Conservation (phyloP, 2,888 invertebrate species). For the Oxytorus armatus region DNA sequence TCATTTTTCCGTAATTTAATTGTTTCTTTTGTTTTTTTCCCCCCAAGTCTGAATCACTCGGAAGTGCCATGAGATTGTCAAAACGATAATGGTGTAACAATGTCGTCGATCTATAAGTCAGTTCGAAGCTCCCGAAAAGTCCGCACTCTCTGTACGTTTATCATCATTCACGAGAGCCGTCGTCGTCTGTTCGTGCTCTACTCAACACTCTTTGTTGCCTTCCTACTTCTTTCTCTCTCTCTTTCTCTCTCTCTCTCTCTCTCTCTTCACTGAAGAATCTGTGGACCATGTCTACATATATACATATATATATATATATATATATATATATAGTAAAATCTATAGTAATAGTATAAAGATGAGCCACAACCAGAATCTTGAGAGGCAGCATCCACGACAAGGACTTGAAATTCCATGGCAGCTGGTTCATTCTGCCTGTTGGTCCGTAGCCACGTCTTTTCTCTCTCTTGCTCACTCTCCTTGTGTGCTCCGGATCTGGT, state of each 20-base stretch:
- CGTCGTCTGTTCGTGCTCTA: constrained; percentile 68
- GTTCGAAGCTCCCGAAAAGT: constrained; percentile 72
- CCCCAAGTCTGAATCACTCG: too few relatives aligned
- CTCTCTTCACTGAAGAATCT: constrained; percentile 35
- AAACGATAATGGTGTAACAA: too few relatives aligned
- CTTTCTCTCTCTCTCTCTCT: constrained; percentile 57
- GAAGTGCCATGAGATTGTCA: too few relatives aligned
- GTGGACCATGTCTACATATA: not conserved
- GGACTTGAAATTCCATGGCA: constrained; percentile 69
- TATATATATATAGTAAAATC: constrained; percentile 27
- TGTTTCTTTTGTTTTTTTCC: too few relatives aligned
- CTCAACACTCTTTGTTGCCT: constrained; percentile 47
- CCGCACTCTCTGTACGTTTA: constrained; percentile 77
- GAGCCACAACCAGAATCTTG: constrained; percentile 46
- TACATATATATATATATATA: constrained; percentile 17
- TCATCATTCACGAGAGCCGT: constrained; percentile 80
- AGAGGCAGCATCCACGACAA: constrained; percentile 37
- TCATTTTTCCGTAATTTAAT: too few relatives aligned
- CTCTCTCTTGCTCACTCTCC: constrained; percentile 17
- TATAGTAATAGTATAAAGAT: too few relatives aligned
- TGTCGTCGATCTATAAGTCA: constrained; percentile 10
- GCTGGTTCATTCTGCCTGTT: constrained; percentile 57
- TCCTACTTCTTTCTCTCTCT: constrained; percentile 1
- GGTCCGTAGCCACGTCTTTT: constrained; percentile 46
- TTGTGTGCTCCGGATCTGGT: constrained; percentile 53